Base-by-base conservation (phyloP, 2,113 vertebrate genomes). In the Halichoerus grypus region DNA sequence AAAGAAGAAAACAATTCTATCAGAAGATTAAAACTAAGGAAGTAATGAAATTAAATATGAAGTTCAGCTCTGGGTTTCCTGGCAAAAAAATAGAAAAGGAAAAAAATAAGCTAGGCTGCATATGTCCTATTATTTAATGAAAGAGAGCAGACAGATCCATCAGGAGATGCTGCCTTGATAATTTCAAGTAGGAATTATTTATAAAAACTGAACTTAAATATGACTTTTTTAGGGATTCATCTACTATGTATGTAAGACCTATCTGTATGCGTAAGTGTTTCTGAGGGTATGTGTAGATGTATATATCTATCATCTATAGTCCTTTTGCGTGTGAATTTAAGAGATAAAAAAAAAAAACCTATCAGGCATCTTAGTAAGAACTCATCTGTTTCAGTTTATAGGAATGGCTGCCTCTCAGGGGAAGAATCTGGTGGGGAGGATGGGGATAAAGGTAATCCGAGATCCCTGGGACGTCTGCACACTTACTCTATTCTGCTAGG, bases 41-140 rank as follows among this genome's bases (percentile, higher is more conserved):
- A 77, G 28, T 95, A 92, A 92, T 77, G 39, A 28, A 67, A 76
- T 88, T 42, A 92, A 82, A 42, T 46, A 82, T 61, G n/a, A 53
- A 77, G 15, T 71, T 94, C 77, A 88, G 8, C 82, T 92, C 59
- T 93, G 71, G 95, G 28, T 49, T 69, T 94, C 61, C 67, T 69
- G 51, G 49, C 10, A 39, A 84, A 83, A 67, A 88, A 81, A 83
- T 7, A 94, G 80, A 31, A 82, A 90, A 82, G 8, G 5, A 2
- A 5, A 26, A 77, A 80, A 9, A 53, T 77, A 87, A 36, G 12
- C 57, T 83, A 33, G 39, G 2, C 39, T 91, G 33, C 2, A 0
- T 31, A 24, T 69, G 14, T 72, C 26, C 61, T 46, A n/a, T 83
- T 57, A 65, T 94, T 81, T 94, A 85, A 53, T 53, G 39, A 89